Percentiles rank a stretch among this genome's conserved stretches.
phyloP scores from a whole-genome alignment of 2,797 vertebrate genomes.

The Benthosema pterotum region DNA sequence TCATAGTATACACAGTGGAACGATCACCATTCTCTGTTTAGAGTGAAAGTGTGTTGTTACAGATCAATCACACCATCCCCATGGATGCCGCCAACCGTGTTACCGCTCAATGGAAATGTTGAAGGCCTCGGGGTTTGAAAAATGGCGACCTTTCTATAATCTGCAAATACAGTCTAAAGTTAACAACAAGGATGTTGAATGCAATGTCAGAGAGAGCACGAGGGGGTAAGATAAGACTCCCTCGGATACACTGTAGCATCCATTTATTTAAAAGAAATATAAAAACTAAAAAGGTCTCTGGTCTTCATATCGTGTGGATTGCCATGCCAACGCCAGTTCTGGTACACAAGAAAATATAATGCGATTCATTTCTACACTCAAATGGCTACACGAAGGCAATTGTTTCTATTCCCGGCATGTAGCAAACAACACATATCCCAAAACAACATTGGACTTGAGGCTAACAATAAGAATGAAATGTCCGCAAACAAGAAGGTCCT shows the following conservation, averaged over 20 bases:
- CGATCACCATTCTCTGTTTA: conserved; percentile 7
- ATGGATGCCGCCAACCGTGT: conserved; percentile 39
- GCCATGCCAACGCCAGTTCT: not conserved
- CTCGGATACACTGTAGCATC: not conserved
- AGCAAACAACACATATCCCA: not conserved
- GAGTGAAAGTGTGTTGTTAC: conserved; percentile 21
- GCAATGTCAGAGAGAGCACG: conserved; percentile 17
- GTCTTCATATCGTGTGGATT: not conserved
- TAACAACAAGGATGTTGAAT: conserved; percentile 26
- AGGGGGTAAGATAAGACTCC: conserved; percentile 10
- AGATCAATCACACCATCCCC: conserved; percentile 42
- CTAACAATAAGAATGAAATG: not conserved
- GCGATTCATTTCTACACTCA: not conserved
- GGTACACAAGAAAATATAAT: not conserved
- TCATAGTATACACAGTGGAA: conserved; percentile 22
- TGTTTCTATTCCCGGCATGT: not conserved
- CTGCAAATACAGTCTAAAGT: conserved; percentile 31
- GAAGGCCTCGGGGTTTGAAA: conserved; percentile 15
- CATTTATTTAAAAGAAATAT: not conserved
- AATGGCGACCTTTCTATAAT: conserved; percentile 49
- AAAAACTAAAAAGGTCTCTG: not conserved
- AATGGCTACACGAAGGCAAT: not conserved
- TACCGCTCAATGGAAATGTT: conserved; percentile 33
- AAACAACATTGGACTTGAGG: not conserved
- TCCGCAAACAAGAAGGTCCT: not conserved